A percentile compares a stretch with the other conserved stretches of the same genome.
Evolutionary conservation across 2,888 invertebrate species (phyloP).

Genomic region (Lissocephala sabroskyi): DNA sequence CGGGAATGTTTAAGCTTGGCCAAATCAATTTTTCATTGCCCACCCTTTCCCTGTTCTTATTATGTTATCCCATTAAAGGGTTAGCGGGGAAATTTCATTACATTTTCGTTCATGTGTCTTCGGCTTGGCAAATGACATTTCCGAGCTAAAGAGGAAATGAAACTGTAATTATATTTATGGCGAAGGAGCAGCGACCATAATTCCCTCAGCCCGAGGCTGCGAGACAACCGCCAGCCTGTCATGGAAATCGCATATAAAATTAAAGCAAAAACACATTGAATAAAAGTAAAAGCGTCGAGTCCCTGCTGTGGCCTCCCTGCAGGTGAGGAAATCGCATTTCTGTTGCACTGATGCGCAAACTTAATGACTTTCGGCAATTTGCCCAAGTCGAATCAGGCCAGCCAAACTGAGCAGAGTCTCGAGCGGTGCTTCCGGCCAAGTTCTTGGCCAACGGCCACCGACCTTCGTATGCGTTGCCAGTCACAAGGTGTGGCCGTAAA

Average conservation of each 20-base stretch:
- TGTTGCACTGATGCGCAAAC: conserved; percentile 38
- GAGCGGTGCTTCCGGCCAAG: conserved; percentile 10
- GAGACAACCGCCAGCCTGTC: no score
- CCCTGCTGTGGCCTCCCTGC: conserved; percentile 3
- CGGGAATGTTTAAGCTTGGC: no score
- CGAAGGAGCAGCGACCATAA: conserved; percentile 12
- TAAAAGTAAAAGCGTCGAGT: neutral
- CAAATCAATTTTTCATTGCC: no score
- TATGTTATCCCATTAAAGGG: no score
- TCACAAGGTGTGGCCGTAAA: conserved; percentile 31
- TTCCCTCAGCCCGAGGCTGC: neutral
- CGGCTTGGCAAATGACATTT: conserved; percentile 13
- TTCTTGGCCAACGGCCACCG: neutral
- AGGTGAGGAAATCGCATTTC: conserved; percentile 32
- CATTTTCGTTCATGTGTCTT: neutral
- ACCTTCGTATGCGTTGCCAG: conserved; percentile 10
- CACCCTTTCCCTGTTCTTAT: no score
- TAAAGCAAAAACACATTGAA: no score
- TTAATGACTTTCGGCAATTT: conserved; percentile 61
- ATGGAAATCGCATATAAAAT: conserved; percentile 15
- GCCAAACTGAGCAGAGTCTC: no score
- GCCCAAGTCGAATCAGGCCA: conserved; percentile 34
- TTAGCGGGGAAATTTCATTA: neutral
- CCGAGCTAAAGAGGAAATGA: conserved; percentile 41
- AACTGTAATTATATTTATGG: conserved; percentile 54